phyloP scores from a whole-genome alignment of 2,797 vertebrate genomes.

The Characodon lateralis region DNA sequence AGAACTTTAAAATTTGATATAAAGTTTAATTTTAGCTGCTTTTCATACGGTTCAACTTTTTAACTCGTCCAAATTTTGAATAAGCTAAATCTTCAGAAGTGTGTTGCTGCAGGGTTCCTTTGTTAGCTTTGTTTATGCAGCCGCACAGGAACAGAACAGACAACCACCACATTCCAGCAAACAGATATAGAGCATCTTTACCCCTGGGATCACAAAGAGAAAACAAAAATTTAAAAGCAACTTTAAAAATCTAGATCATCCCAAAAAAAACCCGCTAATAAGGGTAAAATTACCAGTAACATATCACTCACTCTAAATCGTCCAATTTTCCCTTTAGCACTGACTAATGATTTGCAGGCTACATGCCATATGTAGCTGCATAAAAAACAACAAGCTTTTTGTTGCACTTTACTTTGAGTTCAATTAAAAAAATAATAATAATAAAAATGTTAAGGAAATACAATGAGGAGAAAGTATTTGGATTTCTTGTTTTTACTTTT shows the following conservation, averaged over 20 bases:
- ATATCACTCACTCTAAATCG: neutral
- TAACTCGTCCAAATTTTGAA: slow-evolving; percentile 24
- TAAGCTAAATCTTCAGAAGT: slow-evolving; percentile 10
- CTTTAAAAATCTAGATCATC: slow-evolving; percentile 53
- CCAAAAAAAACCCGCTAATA: neutral
- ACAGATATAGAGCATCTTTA: slow-evolving; percentile 57
- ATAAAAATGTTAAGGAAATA: neutral
- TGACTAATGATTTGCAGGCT: neutral
- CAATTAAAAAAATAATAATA: no score
- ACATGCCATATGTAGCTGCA: neutral
- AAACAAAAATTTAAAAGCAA: slow-evolving; percentile 48
- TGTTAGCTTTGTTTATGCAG: slow-evolving; percentile 37
- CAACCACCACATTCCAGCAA: slow-evolving; percentile 54
- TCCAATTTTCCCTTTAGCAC: neutral
- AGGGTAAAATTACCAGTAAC: neutral
- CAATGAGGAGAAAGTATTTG: no score
- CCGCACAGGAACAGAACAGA: slow-evolving; percentile 34
- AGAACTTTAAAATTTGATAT: slow-evolving; percentile 3
- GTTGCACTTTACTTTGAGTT: no score
- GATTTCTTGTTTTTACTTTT: neutral
- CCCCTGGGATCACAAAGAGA: slow-evolving; percentile 48
- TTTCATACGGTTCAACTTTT: slow-evolving; percentile 8
- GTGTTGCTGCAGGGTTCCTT: slow-evolving; percentile 13
- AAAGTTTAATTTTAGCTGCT: neutral
- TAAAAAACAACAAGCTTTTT: no score